A percentile compares a stretch with the other conserved stretches of the same genome.
Evolutionary conservation across 2,888 invertebrate genomes (phyloP).

Genomic region (Griposia aprilina): DNA sequence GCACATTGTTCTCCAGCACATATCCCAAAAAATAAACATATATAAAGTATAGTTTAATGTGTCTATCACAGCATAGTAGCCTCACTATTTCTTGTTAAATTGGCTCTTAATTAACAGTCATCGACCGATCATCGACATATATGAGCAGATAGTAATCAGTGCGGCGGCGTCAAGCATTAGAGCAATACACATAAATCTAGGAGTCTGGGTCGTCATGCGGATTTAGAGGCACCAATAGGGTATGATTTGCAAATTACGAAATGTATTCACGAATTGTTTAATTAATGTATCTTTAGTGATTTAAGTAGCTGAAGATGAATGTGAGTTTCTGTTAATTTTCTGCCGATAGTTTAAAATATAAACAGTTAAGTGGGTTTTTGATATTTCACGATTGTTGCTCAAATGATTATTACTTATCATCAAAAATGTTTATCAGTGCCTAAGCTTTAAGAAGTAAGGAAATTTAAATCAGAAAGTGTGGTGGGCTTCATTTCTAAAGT

Average conservation of each 20-base stretch:
- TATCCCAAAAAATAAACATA: neutral
- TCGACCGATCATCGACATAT: conserved; percentile 54
- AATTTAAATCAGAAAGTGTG: neutral
- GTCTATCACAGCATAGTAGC: conserved; percentile 13
- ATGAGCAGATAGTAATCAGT: conserved; percentile 58
- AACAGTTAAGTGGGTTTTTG: neutral
- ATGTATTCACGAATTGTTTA: neutral
- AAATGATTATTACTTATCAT: neutral
- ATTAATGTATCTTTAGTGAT: neutral
- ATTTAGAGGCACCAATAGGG: conserved; percentile 50
- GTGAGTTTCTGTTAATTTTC: neutral
- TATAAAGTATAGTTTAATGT: neutral
- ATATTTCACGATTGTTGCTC: neutral
- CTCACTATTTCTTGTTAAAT: conserved; percentile 25
- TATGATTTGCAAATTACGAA: neutral
- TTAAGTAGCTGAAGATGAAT: too few relatives aligned
- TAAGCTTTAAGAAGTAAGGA: neutral
- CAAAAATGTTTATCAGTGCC: neutral
- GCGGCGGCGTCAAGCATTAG: conserved; percentile 24
- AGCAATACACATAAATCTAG: conserved; percentile 44
- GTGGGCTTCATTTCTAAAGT: neutral
- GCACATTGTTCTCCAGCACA: neutral
- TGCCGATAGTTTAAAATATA: too few relatives aligned
- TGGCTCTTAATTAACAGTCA: conserved; percentile 49
- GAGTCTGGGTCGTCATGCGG: conserved; percentile 35